Evolutionary conservation across 2,113 vertebrate genomes (phyloP).

Genomic region (Mesitornis unicolor): DNA sequence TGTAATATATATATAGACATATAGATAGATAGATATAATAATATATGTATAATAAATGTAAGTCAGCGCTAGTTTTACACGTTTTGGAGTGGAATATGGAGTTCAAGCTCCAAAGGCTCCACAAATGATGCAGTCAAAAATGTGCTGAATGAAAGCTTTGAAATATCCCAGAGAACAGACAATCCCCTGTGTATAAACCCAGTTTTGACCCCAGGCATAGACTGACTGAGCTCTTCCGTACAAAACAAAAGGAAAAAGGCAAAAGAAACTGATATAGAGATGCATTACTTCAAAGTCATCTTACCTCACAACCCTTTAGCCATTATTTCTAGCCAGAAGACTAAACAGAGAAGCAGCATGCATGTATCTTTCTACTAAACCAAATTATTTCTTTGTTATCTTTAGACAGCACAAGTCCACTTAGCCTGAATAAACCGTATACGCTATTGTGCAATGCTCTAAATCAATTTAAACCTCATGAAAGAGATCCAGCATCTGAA

Average conservation of each 20-base stretch:
- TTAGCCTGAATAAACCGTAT: background rate
- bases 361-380: background rate
- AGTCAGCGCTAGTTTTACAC: background rate
- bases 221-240: slow-evolving; percentile 19
- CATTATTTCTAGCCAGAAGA: background rate
- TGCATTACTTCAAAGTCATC: background rate
- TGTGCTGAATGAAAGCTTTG: slow-evolving; percentile 22
- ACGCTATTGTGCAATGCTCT: background rate
- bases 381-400: background rate
- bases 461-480: background rate
- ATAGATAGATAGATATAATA: too few relatives aligned
- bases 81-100: rapidly evolving
- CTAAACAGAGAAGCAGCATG: background rate
- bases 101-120: background rate
- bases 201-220: background rate
- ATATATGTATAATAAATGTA: too few relatives aligned
- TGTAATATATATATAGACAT: too few relatives aligned
- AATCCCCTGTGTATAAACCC: background rate
- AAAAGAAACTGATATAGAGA: background rate
- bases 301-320: background rate
- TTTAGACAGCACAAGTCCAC: background rate
- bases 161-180: background rate
- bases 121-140: background rate
- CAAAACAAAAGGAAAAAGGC: background rate
- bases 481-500: background rate